Evolutionary conservation across 2,797 vertebrate genomes (phyloP).

Genomic region (Acanthurus leucopareius): DNA sequence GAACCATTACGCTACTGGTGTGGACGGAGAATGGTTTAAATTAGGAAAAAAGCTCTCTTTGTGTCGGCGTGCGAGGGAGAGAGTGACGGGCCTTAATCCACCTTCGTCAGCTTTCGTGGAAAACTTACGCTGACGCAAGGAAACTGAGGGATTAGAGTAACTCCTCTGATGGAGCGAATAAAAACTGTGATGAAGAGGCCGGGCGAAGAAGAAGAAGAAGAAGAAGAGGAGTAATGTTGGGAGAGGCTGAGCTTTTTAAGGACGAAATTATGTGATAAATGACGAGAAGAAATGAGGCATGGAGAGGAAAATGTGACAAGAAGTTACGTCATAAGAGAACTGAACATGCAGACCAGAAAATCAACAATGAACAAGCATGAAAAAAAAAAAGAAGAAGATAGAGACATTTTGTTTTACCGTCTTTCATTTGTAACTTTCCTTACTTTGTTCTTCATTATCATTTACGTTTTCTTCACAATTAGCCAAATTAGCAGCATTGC

Average conservation of each 20-base stretch:
- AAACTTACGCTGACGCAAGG: conserved; percentile 27
- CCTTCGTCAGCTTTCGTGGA: background rate
- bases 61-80: background rate
- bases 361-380: background rate
- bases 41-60: conserved; percentile 26
- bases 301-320: conserved; percentile 34
- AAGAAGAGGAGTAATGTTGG: background rate
- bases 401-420: background rate
- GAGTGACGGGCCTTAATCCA: conserved; percentile 21
- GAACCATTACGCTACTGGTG: conserved; percentile 12
- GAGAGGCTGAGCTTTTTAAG: background rate
- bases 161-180: conserved; percentile 33
- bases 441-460: no score
- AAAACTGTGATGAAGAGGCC: conserved; percentile 10
- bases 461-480: no score
- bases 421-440: background rate
- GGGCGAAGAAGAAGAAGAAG: background rate
- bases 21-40: conserved; percentile 37
- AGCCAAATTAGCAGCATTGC: no score
- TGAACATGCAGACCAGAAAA: conserved; percentile 3
- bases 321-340: background rate
- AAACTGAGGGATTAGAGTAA: conserved; percentile 20
- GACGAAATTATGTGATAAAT: conserved; percentile 34
- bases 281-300: conserved; percentile 24
- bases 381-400: no score